Evolutionary conservation across 1,140 invertebrate genomes (phyloP).

Genomic region (Bathynomus jamesi): DNA sequence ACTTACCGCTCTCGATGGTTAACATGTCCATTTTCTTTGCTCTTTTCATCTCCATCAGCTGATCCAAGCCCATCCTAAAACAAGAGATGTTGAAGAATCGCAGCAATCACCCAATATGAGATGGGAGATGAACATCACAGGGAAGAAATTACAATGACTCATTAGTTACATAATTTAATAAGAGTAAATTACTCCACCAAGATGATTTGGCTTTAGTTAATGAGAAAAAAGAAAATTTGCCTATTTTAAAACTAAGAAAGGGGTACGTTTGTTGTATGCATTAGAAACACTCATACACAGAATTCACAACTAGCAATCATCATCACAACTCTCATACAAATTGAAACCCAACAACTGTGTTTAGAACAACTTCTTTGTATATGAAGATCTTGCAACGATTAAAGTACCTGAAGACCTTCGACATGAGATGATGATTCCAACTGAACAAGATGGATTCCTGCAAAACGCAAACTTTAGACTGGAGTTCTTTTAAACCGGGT

Average conservation of each 20-base stretch:
- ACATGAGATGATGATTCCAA: conserved; percentile 25
- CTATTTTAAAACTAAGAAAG: no score
- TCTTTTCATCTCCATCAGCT: background rate
- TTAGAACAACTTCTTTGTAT: no score
- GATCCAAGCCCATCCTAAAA: background rate
- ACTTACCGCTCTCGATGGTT: background rate
- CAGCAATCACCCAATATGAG: background rate
- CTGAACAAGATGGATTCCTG: conserved; percentile 26
- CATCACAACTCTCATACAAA: no score
- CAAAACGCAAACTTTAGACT: conserved; percentile 37
- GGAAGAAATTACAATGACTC: background rate
- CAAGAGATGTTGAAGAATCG: background rate
- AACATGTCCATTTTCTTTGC: background rate
- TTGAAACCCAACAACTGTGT: no score
- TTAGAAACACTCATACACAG: no score
- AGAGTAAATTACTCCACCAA: no score
- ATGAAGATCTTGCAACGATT: background rate
- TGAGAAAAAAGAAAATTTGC: no score
- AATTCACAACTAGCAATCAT: no score
- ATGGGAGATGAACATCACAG: background rate
- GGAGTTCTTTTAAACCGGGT: conserved; percentile 16
- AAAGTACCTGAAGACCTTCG: conserved; percentile 32
- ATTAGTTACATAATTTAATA: no score
- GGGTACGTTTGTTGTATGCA: no score
- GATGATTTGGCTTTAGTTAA: no score